These are phyloP conservation scores for Aplysia californica DNA, from an alignment of 1,140 invertebrate species.

Conservation along the genomic window DNA sequence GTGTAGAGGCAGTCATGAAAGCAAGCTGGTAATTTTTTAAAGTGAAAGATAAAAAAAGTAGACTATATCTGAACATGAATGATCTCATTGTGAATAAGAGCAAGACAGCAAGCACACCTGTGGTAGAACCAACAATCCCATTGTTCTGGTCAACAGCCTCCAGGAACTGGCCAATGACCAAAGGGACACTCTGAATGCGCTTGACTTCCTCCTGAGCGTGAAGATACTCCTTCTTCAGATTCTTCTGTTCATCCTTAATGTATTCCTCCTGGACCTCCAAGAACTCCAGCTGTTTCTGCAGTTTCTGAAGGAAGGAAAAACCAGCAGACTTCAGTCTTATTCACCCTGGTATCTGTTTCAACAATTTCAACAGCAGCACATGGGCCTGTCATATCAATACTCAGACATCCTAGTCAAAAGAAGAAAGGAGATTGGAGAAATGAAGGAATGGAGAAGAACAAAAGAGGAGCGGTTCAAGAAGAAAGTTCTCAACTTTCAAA, in stretches of 20 bases:
- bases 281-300: conserved; percentile 95
- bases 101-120: conserved; percentile 69
- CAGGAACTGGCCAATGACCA: conserved; percentile 98
- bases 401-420: too few species aligned
- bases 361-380: too few species aligned
- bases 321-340: too few species aligned
- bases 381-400: too few species aligned
- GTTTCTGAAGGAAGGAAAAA: conserved; percentile 76
- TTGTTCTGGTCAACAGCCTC: conserved; percentile 99
- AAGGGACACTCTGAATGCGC: conserved; percentile 95
- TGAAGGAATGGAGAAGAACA: too few species aligned
- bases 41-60: not conserved
- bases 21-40: too few species aligned
- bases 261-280: conserved; percentile 98
- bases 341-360: too few species aligned
- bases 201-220: conserved; percentile 98
- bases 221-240: conserved; percentile 96
- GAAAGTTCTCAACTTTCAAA: too few species aligned
- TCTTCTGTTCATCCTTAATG: conserved; percentile 98
- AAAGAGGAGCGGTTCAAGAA: too few species aligned
- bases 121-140: conserved; percentile 89
- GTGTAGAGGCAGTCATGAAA: too few species aligned
- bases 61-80: not conserved
- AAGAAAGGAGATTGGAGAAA: too few species aligned
- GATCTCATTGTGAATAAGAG: not conserved